Base-by-base conservation (phyloP, 2,113 vertebrate species). In the Microtus montanus region DNA sequence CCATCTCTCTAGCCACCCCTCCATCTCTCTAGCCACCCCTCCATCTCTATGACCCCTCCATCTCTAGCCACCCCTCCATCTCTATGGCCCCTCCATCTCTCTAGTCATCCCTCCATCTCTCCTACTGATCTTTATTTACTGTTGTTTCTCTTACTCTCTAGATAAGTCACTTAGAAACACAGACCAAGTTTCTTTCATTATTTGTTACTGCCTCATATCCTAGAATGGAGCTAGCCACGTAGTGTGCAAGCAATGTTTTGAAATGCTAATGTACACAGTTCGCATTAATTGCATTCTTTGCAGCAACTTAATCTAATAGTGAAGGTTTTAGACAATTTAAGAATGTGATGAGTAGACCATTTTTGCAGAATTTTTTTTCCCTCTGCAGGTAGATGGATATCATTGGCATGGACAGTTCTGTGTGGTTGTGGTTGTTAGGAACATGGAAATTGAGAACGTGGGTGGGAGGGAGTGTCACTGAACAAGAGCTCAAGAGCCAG, bases 251-350 rank as follows among this genome's bases (percentile, higher is more conserved):
- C 33, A 91, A 22, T 66, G 15, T 10, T 87, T 83, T 35, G 35
- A 30, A 87, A n/a, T 41, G 71, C 70, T 41, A 78, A 19, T 84
- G 80, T 70, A 93, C 87, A 79, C 47, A 78, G 52, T 82, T 41
- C 14, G 11, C n/a, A 61, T 64, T 86, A 66, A 84, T 68, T 86
- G 7, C 11, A 49, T 90, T 87, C 33, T 92, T 92, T 83, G 52
- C 14, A 63, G 64, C 41, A 44, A 33, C 61, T 30, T 41, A 89
- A 79, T 85, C 10, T 71, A 90, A 28, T n/a, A 88, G 58, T 15
- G 30, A 86, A 38, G 26, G 10, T 26, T 93, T 95, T 54, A 93
- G 91, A 87, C 33, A 83, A 77, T 10, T 88, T 90, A 17, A 84
- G 85, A 85, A 82, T 89, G 28, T 63, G 61, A 54, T 84, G 33